A percentile compares a stretch with the other conserved stretches of the same genome.
Evolutionary conservation across 2,797 vertebrate genomes (phyloP).

Genomic region (Xyrichtys novacula): DNA sequence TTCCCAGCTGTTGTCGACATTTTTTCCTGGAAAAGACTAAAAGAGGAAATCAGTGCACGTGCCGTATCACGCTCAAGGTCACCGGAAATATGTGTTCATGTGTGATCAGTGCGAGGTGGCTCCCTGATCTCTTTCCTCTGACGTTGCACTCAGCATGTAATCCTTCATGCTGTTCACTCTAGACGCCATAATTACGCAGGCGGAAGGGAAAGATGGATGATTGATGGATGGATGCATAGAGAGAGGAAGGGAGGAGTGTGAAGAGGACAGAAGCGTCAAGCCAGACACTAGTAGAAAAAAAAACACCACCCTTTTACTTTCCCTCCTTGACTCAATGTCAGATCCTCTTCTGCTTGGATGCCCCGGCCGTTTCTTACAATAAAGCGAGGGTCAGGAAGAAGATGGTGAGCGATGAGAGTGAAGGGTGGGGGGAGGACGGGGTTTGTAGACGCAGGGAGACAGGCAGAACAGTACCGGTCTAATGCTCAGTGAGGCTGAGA

Average conservation of each 20-base stretch:
- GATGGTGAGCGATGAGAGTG: conserved; percentile 23
- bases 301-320: conserved; percentile 29
- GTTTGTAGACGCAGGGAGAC: conserved; percentile 35
- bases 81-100: conserved; percentile 21
- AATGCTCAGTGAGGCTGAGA: conserved; percentile 69
- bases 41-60: conserved; percentile 45
- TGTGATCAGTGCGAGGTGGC: not conserved
- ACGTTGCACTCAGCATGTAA: conserved; percentile 25
- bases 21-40: conserved; percentile 40
- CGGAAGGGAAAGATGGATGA: conserved; percentile 26
- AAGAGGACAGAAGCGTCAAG: conserved; percentile 26
- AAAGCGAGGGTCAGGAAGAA: conserved; percentile 23
- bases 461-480: conserved; percentile 60
- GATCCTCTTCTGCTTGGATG: conserved; percentile 47
- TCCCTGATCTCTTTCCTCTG: conserved; percentile 47
- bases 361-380: not conserved
- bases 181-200: conserved; percentile 34
- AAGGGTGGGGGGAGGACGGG: not conserved
- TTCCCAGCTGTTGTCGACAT: conserved; percentile 34
- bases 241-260: conserved; percentile 17
- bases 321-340: conserved; percentile 40
- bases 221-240: conserved; percentile 30
- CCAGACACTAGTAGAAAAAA: conserved; percentile 29
- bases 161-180: conserved; percentile 15
- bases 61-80: conserved; percentile 58